These are phyloP conservation scores for Tretioscincus oriximinensis DNA, from an alignment of 2,113 vertebrate species.

Conservation along the genomic window DNA sequence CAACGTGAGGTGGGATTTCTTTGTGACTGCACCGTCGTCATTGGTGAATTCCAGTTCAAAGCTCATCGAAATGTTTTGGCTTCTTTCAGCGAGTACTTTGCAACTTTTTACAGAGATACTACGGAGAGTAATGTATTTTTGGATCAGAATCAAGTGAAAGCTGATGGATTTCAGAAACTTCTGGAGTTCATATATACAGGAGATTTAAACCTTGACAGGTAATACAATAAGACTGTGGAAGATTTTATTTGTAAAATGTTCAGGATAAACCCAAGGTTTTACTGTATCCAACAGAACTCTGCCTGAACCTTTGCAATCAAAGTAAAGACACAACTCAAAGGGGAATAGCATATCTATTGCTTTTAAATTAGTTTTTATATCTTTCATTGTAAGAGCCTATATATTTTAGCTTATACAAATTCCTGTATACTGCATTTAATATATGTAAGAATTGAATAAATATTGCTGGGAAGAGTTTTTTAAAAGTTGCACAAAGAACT, in stretches of 20 bases:
- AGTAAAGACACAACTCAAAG: background rate
- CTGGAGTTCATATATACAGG: conserved; percentile 94
- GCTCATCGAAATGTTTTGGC: conserved; percentile 92
- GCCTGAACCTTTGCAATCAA: background rate
- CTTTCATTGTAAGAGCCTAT: too few relatives aligned
- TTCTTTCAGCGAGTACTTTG: conserved; percentile 93
- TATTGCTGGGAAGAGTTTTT: too few relatives aligned
- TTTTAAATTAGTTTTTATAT: too few relatives aligned
- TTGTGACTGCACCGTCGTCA: conserved; percentile 85
- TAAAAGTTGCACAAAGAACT: too few relatives aligned
- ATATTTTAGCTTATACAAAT: too few relatives aligned
- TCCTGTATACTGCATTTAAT: too few relatives aligned
- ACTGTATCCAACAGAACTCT: too few relatives aligned
- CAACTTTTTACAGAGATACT: conserved; percentile 77
- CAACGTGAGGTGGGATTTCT: conserved; percentile 82
- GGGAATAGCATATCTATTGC: background rate
- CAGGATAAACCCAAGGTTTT: background rate
- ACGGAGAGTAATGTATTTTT: conserved; percentile 80
- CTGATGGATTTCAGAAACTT: conserved; percentile 88
- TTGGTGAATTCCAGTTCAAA: conserved; percentile 81
- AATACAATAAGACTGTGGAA: conserved; percentile 27
- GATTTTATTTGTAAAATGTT: background rate
- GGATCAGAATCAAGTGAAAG: conserved; percentile 89
- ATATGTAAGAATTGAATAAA: too few relatives aligned
- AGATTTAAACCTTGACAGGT: conserved; percentile 92